Evolutionary conservation across 2,113 vertebrate genomes (phyloP).

Genomic region (Catharus fuscescens): DNA sequence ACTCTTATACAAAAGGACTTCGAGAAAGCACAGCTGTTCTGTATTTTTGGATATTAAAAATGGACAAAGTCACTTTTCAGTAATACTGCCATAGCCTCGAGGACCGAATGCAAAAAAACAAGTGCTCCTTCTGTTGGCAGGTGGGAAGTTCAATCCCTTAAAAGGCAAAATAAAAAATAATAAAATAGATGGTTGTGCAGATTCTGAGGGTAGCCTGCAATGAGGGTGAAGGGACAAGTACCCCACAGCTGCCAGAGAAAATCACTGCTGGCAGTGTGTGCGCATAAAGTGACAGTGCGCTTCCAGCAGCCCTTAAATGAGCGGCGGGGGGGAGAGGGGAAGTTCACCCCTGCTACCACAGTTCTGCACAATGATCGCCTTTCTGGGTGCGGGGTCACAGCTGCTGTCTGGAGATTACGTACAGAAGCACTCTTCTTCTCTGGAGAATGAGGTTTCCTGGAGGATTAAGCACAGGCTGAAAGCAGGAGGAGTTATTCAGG

Average conservation of each 20-base stretch:
- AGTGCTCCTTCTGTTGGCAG: constrained; percentile 45
- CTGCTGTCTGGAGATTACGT: constrained; percentile 65
- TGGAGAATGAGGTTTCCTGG: constrained; percentile 55
- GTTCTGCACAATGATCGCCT: constrained; percentile 52
- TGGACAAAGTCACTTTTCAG: constrained; percentile 50
- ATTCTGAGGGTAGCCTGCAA: neutral
- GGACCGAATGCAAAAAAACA: neutral
- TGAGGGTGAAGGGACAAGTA: neutral
- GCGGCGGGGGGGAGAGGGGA: neutral
- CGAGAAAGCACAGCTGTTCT: constrained; percentile 6
- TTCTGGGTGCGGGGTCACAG: constrained; percentile 63
- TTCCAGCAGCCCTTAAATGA: constrained; percentile 2
- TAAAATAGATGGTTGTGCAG: neutral
- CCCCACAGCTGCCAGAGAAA: constrained; percentile 10
- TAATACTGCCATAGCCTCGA: neutral
- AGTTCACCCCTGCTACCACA: constrained; percentile 27
- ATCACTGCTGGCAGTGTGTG: constrained; percentile 6
- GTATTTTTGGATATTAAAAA: constrained; percentile 50
- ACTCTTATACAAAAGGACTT: neutral
- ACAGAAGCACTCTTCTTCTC: constrained; percentile 63
- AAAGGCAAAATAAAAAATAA: constrained; percentile 23
- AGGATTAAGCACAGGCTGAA: constrained; percentile 50
- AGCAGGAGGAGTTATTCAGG: constrained; percentile 19
- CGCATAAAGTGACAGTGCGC: fast-evolving
- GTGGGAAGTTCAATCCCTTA: constrained; percentile 29